Evolutionary conservation across 2,113 vertebrate genomes (phyloP).

Genomic region (Engystomops pustulosus): DNA sequence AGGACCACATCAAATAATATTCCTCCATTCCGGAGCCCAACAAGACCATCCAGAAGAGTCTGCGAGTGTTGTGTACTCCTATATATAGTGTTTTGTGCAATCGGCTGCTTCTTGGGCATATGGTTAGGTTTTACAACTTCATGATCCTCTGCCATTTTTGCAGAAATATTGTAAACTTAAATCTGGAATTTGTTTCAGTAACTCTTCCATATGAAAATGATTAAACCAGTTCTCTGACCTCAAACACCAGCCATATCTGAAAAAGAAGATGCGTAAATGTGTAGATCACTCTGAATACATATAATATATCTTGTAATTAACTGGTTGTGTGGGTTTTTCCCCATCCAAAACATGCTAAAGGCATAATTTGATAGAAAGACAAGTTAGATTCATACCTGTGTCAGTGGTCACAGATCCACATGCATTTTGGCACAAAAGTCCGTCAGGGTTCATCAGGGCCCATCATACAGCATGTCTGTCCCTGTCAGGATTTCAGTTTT

Average conservation of each 20-base stretch:
- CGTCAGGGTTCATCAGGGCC: too few relatives aligned
- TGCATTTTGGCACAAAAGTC: too few relatives aligned
- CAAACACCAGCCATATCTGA: not conserved
- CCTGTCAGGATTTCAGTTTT: too few relatives aligned
- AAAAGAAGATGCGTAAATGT: not conserved
- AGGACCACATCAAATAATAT: slow-evolving; percentile 93
- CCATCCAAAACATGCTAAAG: too few relatives aligned
- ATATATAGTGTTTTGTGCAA: slow-evolving; percentile 76
- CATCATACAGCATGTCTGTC: too few relatives aligned
- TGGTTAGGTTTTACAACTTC: slow-evolving; percentile 68
- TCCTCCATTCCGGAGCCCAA: slow-evolving; percentile 82
- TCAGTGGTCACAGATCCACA: too few relatives aligned
- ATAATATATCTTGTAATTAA: too few relatives aligned
- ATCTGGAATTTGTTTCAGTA: slow-evolving; percentile 41
- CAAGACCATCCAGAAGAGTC: slow-evolving; percentile 85
- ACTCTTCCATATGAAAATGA: slow-evolving; percentile 32
- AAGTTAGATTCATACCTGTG: too few relatives aligned
- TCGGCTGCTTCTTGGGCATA: slow-evolving; percentile 63
- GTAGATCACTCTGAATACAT: too few relatives aligned
- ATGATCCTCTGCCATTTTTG: slow-evolving; percentile 82
- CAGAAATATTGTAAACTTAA: slow-evolving; percentile 50
- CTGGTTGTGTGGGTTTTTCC: too few relatives aligned
- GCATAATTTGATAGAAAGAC: too few relatives aligned
- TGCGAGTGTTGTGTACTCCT: slow-evolving; percentile 83
- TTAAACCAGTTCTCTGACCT: not conserved